Base-by-base conservation (phyloP, 92 coral and sea anemone species). In the Phymanthus crucifer region DNA sequence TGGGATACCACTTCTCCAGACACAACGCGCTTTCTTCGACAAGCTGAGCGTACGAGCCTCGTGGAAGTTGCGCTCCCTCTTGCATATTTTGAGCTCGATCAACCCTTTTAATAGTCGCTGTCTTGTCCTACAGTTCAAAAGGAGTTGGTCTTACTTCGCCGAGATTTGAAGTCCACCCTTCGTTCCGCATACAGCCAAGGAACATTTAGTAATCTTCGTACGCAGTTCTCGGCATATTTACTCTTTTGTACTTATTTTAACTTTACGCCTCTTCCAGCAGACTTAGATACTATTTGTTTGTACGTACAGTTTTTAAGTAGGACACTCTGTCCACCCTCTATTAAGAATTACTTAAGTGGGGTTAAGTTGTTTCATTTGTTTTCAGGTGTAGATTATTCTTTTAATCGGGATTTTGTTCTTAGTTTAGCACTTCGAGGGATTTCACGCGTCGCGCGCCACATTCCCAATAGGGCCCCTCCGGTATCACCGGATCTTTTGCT, bases 251-350 rank as follows among this genome's bases (percentile, higher is more conserved):
- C 40, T 11, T 80, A 80, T 56, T 80, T 80, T 70, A 31, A 38
- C 3, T 27, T 70, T 27, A 38, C 47, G 1, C 77, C 84, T 17
- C 67, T 80, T 21, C 84, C 84, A 23, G 77, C 77, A 16, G 69
- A 45, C 40, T 32, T 80, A 33, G 67, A 70, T 19, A 80, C 84
- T 14, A 7, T 70, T 45, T 80, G 84, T 43, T 48, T 80, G 4
- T 80, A 35, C 71, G 84, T 70, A 17, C 84, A 80, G 32, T 80
- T 80, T 37, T 54, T 80, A 45, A 80, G 84, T 36, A 77, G 84
- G 0, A 80, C 84, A 1, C 74, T 80, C 23, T 12, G 46, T 4
- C 68, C 71, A 0, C 76, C 76, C 29, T 69, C 84, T 1, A 70
- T 80, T 57, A 48, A 48, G 7, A 80, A 80, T 47, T 80, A 80